Evolutionary conservation across 1,140 invertebrate genomes (phyloP).

Genomic region (Frieseomelitta varia): DNA sequence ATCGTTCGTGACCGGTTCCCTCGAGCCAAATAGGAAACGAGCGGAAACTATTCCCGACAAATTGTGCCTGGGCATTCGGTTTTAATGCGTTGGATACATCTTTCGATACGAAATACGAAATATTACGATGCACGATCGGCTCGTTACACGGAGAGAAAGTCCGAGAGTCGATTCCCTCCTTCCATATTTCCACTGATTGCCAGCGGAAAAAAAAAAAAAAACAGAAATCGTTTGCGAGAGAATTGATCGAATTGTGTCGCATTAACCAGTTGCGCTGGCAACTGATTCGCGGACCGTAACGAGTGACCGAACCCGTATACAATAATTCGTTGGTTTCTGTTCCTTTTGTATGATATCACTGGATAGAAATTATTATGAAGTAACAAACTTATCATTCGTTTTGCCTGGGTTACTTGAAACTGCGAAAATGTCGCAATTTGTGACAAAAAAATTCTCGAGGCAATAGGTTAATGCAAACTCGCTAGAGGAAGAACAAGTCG

Average conservation of each 20-base stretch:
- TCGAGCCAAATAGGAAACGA: slow-evolving; percentile 66
- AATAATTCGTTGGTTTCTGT: too few relatives aligned
- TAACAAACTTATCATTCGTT: too few relatives aligned
- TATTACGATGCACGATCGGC: too few relatives aligned
- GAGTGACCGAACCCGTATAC: too few relatives aligned
- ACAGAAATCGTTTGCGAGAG: not conserved
- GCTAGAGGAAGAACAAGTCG: not conserved
- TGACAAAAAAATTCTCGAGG: too few relatives aligned
- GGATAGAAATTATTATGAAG: too few relatives aligned
- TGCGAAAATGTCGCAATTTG: too few relatives aligned
- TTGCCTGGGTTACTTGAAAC: too few relatives aligned
- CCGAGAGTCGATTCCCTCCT: not conserved
- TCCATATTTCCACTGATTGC: not conserved
- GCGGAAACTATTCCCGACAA: not conserved
- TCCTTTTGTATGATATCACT: too few relatives aligned
- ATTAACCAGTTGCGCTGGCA: too few relatives aligned
- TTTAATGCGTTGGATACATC: not conserved
- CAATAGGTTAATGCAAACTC: fast-evolving
- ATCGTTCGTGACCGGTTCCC: slow-evolving; percentile 70
- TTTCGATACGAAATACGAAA: not conserved
- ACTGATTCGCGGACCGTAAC: too few relatives aligned
- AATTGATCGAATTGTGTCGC: not conserved
- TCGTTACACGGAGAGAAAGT: slow-evolving; percentile 21
- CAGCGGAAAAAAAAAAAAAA: too few relatives aligned
- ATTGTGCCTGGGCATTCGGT: slow-evolving; percentile 3